phyloP scores from a whole-genome alignment of 2,888 invertebrate species.

The Sesamia inferens region DNA sequence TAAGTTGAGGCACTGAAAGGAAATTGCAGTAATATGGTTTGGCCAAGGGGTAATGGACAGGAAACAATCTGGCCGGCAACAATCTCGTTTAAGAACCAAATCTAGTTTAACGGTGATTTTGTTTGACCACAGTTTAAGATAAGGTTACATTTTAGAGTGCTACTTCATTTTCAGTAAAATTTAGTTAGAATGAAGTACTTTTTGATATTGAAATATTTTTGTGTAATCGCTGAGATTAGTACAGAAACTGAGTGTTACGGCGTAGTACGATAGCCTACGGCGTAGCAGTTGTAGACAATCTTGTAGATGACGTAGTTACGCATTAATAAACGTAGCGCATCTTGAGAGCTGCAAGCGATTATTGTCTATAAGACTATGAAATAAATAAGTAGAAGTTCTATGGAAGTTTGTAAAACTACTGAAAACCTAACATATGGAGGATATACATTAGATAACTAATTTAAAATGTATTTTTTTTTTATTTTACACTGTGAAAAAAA shows the following conservation, averaged over 20 bases:
- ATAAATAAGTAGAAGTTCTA: background rate
- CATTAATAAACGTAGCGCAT: background rate
- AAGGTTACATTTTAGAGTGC: constrained; percentile 13
- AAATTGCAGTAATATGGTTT: constrained; percentile 80
- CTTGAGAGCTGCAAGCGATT: background rate
- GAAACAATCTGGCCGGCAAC: constrained; percentile 71
- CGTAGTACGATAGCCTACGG: constrained; percentile 13
- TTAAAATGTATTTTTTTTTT: too few species aligned
- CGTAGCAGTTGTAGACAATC: constrained; percentile 25
- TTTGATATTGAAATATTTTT: background rate
- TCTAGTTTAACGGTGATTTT: constrained; percentile 54
- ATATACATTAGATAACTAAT: too few species aligned
- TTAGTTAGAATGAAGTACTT: background rate
- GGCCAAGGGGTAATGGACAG: constrained; percentile 79
- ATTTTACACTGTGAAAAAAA: too few species aligned
- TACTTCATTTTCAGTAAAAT: background rate
- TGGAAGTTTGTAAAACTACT: background rate
- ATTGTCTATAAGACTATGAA: background rate
- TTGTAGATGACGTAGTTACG: constrained; percentile 2
- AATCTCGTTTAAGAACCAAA: constrained; percentile 63
- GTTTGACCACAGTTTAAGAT: constrained; percentile 10
- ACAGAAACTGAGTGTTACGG: constrained; percentile 8
- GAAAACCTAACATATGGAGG: too few species aligned
- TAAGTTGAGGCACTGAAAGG: constrained; percentile 77
- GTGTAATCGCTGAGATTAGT: background rate